A percentile compares a stretch with the other conserved stretches of the same genome.
phyloP scores from a whole-genome alignment of 2,797 vertebrate species.

The Spea hammondii region DNA sequence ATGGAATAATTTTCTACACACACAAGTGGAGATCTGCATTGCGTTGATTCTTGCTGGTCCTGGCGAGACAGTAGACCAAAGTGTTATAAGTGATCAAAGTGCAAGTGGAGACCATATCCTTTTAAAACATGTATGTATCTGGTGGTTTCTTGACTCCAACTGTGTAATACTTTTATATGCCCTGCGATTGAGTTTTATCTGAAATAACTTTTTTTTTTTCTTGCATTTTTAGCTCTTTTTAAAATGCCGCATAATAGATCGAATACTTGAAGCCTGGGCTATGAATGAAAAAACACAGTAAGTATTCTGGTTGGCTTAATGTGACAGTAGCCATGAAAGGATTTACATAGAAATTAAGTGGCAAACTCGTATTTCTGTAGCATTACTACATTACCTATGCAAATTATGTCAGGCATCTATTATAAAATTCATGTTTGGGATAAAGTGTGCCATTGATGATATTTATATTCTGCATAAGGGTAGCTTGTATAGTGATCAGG shows the following conservation, averaged over 20 bases:
- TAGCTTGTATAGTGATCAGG: no score
- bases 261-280: constrained; percentile 94
- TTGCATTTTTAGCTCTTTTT: constrained; percentile 81
- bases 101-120: constrained; percentile 80
- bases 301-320: constrained; percentile 62
- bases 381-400: no score
- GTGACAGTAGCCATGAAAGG: no score
- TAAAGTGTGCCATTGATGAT: no score
- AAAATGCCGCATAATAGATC: constrained; percentile 94
- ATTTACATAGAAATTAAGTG: no score
- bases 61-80: constrained; percentile 78
- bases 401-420: no score
- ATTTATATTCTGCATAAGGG: no score
- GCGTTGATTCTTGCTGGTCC: constrained; percentile 95
- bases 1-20: constrained; percentile 98
- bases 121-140: constrained; percentile 84
- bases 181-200: background rate
- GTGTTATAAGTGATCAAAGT: constrained; percentile 77
- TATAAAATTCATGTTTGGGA: no score
- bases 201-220: background rate
- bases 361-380: no score
- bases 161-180: no score
- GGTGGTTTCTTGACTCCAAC: background rate
- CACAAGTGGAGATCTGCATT: constrained; percentile 97
- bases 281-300: constrained; percentile 97